Evolutionary conservation across 2,888 invertebrate species (phyloP).

Genomic region (Polylopha cassiicola): DNA sequence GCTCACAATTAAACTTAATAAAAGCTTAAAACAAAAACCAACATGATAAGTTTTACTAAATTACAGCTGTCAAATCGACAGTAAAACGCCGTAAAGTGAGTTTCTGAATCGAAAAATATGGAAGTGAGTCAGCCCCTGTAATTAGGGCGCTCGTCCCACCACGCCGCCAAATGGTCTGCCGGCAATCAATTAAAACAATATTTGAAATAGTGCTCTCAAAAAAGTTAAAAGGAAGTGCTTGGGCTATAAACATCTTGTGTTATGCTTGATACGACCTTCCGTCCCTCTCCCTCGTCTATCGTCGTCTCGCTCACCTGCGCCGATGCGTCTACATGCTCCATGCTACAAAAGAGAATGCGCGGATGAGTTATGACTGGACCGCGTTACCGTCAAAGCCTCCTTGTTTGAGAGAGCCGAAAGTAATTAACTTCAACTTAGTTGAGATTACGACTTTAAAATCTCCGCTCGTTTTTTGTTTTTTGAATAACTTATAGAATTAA

Average conservation of each 20-base stretch:
- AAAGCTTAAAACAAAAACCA: conserved; percentile 34
- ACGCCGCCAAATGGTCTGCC: conserved; percentile 69
- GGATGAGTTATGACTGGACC: conserved; percentile 63
- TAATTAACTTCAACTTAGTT: conserved; percentile 72
- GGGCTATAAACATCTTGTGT: conserved; percentile 66
- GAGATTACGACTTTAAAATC: conserved; percentile 52
- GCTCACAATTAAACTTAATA: conserved; percentile 23
- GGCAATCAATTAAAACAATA: conserved; percentile 76
- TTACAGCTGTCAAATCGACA: conserved; percentile 49
- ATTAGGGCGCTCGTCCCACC: conserved; percentile 50
- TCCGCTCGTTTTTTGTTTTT: conserved; percentile 18
- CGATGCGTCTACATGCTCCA: conserved; percentile 65
- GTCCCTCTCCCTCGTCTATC: conserved; percentile 34
- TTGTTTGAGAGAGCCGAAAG: conserved; percentile 67
- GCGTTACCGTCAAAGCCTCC: conserved; percentile 68
- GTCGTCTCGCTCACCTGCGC: conserved; percentile 53
- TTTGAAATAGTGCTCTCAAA: conserved; percentile 72
- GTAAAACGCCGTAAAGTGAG: conserved; percentile 41
- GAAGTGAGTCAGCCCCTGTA: conserved; percentile 54
- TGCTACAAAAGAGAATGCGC: conserved; percentile 56
- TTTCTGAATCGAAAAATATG: conserved; percentile 46
- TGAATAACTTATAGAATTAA: conserved; percentile 19
- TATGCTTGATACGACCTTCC: conserved; percentile 40
- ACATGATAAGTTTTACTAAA: conserved; percentile 52
- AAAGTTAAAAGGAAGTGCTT: conserved; percentile 66